Evolutionary conservation across 30 jellyfish, hydroid and myxozoan species (phyloP).

Genomic region (Hydra vulgaris): DNA sequence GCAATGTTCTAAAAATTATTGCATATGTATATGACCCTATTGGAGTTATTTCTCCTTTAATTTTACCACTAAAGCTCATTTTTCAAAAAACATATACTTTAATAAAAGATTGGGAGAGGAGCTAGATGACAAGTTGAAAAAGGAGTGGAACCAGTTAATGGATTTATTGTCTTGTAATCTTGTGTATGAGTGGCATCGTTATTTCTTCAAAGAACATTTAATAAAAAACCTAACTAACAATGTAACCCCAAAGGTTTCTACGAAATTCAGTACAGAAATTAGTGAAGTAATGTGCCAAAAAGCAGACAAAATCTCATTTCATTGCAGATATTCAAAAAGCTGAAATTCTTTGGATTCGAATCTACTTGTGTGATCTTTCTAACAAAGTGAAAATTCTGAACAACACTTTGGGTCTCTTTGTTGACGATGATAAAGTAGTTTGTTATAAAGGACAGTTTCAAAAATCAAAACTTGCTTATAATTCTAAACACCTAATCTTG

Average conservation of each 20-base stretch:
- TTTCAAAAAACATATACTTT: background rate
- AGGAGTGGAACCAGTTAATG: background rate
- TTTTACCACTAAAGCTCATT: background rate
- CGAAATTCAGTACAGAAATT: background rate
- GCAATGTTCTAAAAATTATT: background rate
- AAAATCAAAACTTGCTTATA: background rate
- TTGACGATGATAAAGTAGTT: background rate
- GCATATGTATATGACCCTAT: background rate
- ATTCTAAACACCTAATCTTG: background rate
- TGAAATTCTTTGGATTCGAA: background rate
- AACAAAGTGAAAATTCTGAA: background rate
- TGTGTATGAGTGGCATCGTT: no score
- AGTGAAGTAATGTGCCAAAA: background rate
- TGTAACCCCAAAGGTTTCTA: background rate
- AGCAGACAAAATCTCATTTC: background rate
- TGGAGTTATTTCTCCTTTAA: background rate
- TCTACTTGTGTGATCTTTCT: background rate
- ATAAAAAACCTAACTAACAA: background rate
- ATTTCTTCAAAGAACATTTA: no score
- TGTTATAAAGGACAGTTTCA: background rate
- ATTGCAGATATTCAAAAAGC: background rate
- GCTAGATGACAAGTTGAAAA: no score
- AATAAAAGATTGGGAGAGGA: background rate
- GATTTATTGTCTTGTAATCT: background rate
- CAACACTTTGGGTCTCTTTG: background rate